phyloP scores from a whole-genome alignment of 1,140 invertebrate genomes.

The Periplaneta americana region DNA sequence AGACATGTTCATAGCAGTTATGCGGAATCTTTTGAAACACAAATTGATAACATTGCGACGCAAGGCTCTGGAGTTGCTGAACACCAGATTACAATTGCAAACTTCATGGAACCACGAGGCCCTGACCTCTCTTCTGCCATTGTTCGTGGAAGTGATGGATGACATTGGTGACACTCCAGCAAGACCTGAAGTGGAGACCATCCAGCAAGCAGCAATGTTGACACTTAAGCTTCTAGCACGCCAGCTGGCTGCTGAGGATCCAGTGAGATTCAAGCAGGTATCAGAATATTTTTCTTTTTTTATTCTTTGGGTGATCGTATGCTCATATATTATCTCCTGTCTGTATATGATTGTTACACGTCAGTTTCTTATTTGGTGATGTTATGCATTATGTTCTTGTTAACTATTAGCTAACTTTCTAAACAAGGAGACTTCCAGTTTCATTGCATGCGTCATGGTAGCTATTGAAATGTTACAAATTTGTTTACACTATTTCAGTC shows the following conservation, averaged over 20 bases:
- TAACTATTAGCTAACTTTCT: too few relatives aligned
- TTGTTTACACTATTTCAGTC: too few relatives aligned
- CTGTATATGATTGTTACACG: too few relatives aligned
- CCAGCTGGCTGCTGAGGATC: constrained; percentile 54
- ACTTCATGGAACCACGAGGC: constrained; percentile 31
- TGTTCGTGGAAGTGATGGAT: constrained; percentile 56
- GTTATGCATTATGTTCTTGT: too few relatives aligned
- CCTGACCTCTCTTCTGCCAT: constrained; percentile 46
- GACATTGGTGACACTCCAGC: constrained; percentile 42
- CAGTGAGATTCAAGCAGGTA: constrained; percentile 54
- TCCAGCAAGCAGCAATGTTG: constrained; percentile 75
- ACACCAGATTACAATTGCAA: constrained; percentile 65
- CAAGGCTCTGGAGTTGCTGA: constrained; percentile 79
- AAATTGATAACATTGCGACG: constrained; percentile 60
- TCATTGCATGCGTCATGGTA: too few relatives aligned
- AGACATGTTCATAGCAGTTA: constrained; percentile 67
- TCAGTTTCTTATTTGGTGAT: too few relatives aligned
- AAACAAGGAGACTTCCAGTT: too few relatives aligned
- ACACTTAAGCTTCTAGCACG: constrained; percentile 75
- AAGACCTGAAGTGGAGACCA: constrained; percentile 50
- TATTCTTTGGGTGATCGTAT: too few relatives aligned
- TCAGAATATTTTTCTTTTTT: constrained; percentile 8
- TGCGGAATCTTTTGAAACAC: constrained; percentile 63
- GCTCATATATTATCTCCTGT: too few relatives aligned
- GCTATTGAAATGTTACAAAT: too few relatives aligned